Base-by-base conservation (phyloP, 2,888 invertebrate species). In the Torymus aiolomorphi region DNA sequence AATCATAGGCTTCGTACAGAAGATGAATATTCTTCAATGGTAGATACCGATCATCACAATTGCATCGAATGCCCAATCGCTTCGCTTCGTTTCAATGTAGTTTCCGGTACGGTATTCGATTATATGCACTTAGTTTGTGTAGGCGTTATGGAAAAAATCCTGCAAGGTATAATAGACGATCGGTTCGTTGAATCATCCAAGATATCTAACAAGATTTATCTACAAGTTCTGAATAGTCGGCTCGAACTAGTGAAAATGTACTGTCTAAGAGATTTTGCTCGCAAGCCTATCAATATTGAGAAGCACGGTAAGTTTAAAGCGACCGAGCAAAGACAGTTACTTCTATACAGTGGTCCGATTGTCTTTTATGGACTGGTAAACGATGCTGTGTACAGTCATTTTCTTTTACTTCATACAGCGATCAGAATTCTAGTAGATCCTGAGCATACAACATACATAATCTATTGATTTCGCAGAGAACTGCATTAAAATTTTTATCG, bases 181-280 rank as follows among this genome's bases (percentile, higher is more conserved):
- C 52, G 54, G n/a, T 31, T 42, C 8, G 56, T n/a, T n/a, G n/a
- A n/a, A n/a, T n/a, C n/a, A n/a, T n/a, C 16, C 0, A 42, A n/a
- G 16, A 65, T 12, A 12, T 31, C 4, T 4, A 14, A 49, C 13
- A 65, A 65, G n/a, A 65, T 11, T 65, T 8, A 16, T 65, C 2
- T 42, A 49, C 65, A 16, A n/a, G 51, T 51, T 2, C 16, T 71
- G 4, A 71, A 69, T 20, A 8, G 42, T 31, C 31, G 69, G n/a
- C 57, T 69, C 11, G 42, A 57, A 57, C 31, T 31, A 49, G 61
- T 71, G 16, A 71, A 71, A 62, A 73, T 57, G n/a, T 69, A 69
- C 16, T 80, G 77, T 69, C 80, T 78, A 31, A 16, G 13, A 20
- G 81, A 81, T 13, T 81, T 81, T 57, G 74, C 79, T 54, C 72